Base-by-base conservation (phyloP, 2,113 vertebrate species). In the Tetrao urogallus region DNA sequence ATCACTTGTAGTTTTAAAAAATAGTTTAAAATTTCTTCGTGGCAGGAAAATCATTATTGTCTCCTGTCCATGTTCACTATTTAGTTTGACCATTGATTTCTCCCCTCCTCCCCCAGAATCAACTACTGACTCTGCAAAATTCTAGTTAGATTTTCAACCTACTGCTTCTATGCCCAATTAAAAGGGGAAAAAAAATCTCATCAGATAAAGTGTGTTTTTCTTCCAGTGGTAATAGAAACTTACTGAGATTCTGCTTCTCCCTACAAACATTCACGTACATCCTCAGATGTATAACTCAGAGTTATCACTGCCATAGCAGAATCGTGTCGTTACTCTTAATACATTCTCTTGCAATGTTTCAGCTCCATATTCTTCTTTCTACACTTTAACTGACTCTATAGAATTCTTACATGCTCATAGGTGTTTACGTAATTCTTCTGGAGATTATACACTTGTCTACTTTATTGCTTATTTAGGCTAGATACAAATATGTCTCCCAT, bases 131-230 rank as follows among this genome's bases (percentile, higher is more conserved):
- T 78, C 3, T 81, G 4, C 32, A 18, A 76, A 77, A 86, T 73
- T 72, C 5, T 65, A 8, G n/a, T 78, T 60, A 45, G 8, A n/a
- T 76, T 90, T 82, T 11, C 13, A 64, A 71, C 57, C 36, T 40
- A 54, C 2, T 1, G 2, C 38, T 75, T 45, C 8, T 75, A 40
- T 9, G 4, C 9, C 6, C 6, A 58, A 25, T 36, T 52, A 3
- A 20, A 8, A 18, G 11, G 1, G 2, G 10, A 7, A 8, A 9
- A 40, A 10, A 0, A 7, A 38, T 54, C 4, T 32, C 2, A 67
- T 45, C 3, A n/a, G 54, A 70, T 21, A 73, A 84, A 32, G 0
- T 13, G 2, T 5, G 1, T 1, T 7, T n/a, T 86, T 72, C 16
- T 73, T 56, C 4, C 5, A 69, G 6, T 38, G 45, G 28, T 19